Conservation (phyloP, 2,113 vertebrate species). For the Mus musculus region GRCm39 chr5:51996501-51997000, state of each 20-base stretch:
- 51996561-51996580: constrained; percentile 86
- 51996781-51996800: constrained; percentile 11
- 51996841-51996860: not conserved
- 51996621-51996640: constrained; percentile 68
- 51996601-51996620: constrained; percentile 77
- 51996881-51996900: not conserved
- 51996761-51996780: not conserved
- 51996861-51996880: not conserved
- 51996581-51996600: constrained; percentile 81
- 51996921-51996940: constrained; percentile 38
- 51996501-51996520: constrained; percentile 83
- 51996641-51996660: constrained; percentile 77
- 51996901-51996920: not conserved
- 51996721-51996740: constrained; percentile 30
- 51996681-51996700: constrained; percentile 75
- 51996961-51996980: not conserved
- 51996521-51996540: constrained; percentile 85
- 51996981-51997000: not conserved
- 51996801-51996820: not conserved
- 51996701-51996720: constrained; percentile 60
- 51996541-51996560: constrained; percentile 86
- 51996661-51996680: constrained; percentile 63
- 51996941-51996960: not conserved
- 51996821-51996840: not conserved
- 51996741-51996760: constrained; percentile 68